A percentile compares a stretch with the other conserved stretches of the same genome.
These are phyloP conservation scores for Meliscaeva auricollis DNA, from an alignment of 2,888 invertebrate species.

Conservation along the genomic window DNA sequence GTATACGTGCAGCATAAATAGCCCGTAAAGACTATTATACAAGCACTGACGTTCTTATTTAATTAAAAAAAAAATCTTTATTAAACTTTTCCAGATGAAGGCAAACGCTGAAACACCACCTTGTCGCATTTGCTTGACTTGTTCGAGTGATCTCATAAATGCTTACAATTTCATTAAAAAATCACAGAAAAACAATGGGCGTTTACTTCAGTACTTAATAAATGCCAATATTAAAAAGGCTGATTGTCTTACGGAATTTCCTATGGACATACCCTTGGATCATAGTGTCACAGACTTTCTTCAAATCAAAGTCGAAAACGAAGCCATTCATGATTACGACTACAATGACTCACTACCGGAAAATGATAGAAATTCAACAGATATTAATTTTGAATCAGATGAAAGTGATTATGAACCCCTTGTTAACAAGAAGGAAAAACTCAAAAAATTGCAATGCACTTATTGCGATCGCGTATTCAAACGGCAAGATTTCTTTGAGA, in stretches of 20 bases:
- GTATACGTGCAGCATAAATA: too few relatives aligned
- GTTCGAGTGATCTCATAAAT: slow-evolving; percentile 45
- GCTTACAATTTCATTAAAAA: slow-evolving; percentile 63
- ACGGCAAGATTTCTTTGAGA: slow-evolving; percentile 51
- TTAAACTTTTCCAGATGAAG: slow-evolving; percentile 30
- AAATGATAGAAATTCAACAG: slow-evolving; percentile 22
- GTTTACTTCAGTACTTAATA: slow-evolving; percentile 49
- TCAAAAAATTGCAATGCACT: slow-evolving; percentile 51
- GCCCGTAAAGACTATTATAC: too few relatives aligned
- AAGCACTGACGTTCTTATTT: too few relatives aligned
- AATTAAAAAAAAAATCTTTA: too few relatives aligned
- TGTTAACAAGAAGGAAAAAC: slow-evolving; percentile 18
- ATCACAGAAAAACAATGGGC: slow-evolving; percentile 47
- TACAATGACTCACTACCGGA: slow-evolving; percentile 36
- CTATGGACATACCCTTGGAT: slow-evolving; percentile 58
- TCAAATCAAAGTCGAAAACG: slow-evolving; percentile 65
- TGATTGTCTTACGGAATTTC: slow-evolving; percentile 63
- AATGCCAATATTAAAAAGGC: slow-evolving; percentile 30
- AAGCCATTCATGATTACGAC: slow-evolving; percentile 38
- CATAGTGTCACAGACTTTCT: slow-evolving; percentile 31
- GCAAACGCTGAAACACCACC: slow-evolving; percentile 20
- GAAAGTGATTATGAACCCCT: slow-evolving; percentile 44
- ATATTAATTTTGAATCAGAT: slow-evolving; percentile 42
- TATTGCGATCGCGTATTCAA: slow-evolving; percentile 61
- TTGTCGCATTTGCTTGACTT: slow-evolving; percentile 46